Evolutionary conservation across 2,113 vertebrate genomes (phyloP).

Genomic region (Lonchura striata): DNA sequence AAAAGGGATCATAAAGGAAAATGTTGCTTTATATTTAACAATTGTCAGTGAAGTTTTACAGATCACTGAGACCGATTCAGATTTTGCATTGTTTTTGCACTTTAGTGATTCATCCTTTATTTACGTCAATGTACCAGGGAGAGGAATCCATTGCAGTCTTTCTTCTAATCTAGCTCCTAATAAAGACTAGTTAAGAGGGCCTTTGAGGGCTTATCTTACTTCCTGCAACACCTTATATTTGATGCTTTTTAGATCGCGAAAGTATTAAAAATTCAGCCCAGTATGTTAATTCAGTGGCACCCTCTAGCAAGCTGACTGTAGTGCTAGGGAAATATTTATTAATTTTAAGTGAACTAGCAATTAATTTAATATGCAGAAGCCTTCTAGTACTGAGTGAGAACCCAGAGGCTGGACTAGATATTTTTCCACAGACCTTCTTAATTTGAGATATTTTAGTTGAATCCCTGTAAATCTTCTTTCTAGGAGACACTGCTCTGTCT

Average conservation of each 20-base stretch:
- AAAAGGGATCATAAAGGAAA: neutral
- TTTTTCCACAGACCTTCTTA: neutral
- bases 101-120: neutral
- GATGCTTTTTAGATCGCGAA: constrained; percentile 12
- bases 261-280: constrained; percentile 38
- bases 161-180: neutral
- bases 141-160: neutral
- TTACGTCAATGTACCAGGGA: neutral
- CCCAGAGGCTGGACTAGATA: neutral
- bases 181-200: neutral
- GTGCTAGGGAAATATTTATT: constrained; percentile 42
- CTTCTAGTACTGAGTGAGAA: neutral
- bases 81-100: neutral
- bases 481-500: neutral
- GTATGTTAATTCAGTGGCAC: constrained; percentile 46
- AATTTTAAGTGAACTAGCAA: constrained; percentile 9
- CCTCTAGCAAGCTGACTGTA: constrained; percentile 42
- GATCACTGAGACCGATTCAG: neutral
- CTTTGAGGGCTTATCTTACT: neutral
- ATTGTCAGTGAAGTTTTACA: neutral
- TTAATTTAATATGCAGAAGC: neutral
- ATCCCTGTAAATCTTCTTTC: neutral
- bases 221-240: neutral
- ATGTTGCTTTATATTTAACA: neutral
- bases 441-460: neutral